Conservation (phyloP, 2,888 invertebrate genomes). For the Hypena proboscidalis region DNA sequence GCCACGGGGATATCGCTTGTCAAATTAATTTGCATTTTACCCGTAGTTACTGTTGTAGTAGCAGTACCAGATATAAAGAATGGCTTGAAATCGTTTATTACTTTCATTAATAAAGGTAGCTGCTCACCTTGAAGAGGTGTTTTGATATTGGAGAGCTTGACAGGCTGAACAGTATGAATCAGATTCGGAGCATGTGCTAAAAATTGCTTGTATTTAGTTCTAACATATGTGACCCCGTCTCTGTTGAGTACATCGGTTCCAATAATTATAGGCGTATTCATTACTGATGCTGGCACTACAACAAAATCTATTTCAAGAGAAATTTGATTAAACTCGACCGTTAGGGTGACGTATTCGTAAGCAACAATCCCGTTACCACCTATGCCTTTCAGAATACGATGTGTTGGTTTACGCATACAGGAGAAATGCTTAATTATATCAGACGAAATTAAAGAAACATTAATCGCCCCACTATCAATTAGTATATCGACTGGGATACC, state of each 20-base stretch:
- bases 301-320: background rate
- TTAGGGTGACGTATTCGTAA: background rate
- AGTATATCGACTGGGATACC: slow-evolving; percentile 6
- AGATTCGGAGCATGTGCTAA: too few relatives aligned
- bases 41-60: background rate
- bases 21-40: background rate
- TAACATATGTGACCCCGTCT: too few relatives aligned
- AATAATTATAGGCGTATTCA: too few relatives aligned
- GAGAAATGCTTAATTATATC: slow-evolving; percentile 1
- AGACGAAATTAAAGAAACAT: slow-evolving; percentile 4
- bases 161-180: background rate
- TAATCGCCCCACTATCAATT: slow-evolving; percentile 5
- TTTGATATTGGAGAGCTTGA: background rate
- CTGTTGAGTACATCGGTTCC: too few relatives aligned
- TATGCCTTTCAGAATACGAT: background rate
- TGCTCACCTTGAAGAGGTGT: background rate
- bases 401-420: background rate
- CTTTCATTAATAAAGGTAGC: background rate
- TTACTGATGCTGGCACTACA: background rate
- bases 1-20: background rate
- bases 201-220: too few relatives aligned
- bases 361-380: too few relatives aligned
- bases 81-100: background rate
- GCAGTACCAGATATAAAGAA: slow-evolving; percentile 1
- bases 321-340: background rate